Percentiles rank a stretch among this genome's conserved stretches.
Evolutionary conservation across 2,797 vertebrate genomes (phyloP).

Genomic region (Columba guinea): DNA sequence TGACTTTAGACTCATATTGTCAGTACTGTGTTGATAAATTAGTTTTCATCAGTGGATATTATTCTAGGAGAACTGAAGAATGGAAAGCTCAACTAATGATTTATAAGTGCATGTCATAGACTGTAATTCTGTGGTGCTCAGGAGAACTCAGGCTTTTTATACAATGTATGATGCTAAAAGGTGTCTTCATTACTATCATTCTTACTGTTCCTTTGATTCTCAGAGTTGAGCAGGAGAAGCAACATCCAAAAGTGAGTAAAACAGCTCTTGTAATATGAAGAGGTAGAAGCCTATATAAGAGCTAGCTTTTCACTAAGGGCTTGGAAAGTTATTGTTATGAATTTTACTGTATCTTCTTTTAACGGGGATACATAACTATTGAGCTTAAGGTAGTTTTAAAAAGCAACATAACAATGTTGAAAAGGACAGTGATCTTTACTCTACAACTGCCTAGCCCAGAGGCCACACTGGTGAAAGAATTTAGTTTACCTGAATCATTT

Average conservation of each 20-base stretch:
- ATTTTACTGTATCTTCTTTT: neutral
- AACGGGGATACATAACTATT: neutral
- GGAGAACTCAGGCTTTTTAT: neutral
- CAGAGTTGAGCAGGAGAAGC: neutral
- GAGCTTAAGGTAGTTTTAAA: neutral
- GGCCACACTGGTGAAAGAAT: neutral
- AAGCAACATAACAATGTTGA: neutral
- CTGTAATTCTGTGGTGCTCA: neutral
- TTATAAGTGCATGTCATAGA: neutral
- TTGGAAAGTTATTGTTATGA: neutral
- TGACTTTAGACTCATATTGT: neutral
- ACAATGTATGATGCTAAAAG: neutral
- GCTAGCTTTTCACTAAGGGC: neutral
- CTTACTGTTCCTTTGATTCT: slow-evolving; percentile 37
- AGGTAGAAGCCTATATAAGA: neutral
- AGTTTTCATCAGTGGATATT: neutral
- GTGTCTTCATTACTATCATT: neutral
- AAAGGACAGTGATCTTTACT: neutral
- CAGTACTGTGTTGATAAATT: neutral
- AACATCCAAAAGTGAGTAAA: slow-evolving; percentile 31
- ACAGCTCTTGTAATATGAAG: neutral
- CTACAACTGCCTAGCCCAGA: neutral
- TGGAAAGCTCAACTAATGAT: neutral
- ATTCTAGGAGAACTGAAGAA: neutral
- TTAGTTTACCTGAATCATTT: neutral